Conservation (phyloP, 1,140 invertebrate species). For the Harpegnathos saltator region DNA sequence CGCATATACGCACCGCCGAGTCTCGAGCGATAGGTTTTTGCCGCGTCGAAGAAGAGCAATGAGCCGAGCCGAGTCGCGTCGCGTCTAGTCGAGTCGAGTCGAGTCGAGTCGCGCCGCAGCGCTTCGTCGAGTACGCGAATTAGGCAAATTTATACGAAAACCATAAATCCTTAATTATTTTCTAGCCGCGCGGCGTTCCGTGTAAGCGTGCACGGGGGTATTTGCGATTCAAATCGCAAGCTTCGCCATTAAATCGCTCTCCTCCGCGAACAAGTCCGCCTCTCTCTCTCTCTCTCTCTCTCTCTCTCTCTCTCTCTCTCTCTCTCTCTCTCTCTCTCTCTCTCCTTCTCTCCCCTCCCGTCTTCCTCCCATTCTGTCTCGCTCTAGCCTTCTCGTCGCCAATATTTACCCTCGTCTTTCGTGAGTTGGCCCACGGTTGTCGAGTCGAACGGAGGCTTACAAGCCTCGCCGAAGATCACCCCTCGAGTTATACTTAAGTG, state of each 20-base stretch:
- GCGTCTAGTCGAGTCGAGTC: conserved; percentile 3
- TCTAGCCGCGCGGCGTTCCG: conserved; percentile 28
- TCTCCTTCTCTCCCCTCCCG: no score
- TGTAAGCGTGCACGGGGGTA: conserved; percentile 60
- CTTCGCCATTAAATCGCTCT: conserved; percentile 63
- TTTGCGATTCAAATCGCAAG: conserved; percentile 75
- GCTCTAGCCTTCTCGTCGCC: conserved; percentile 31
- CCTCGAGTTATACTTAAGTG: conserved; percentile 52
- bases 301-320: no score
- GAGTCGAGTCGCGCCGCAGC: not conserved
- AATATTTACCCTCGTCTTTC: conserved; percentile 62
- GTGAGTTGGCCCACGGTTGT: conserved; percentile 1
- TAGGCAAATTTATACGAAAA: conserved; percentile 63
- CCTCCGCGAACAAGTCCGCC: conserved; percentile 38
- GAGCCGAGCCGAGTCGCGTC: not conserved
- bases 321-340: no score
- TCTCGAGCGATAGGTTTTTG: not conserved
- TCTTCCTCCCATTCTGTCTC: not conserved
- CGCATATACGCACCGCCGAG: not conserved
- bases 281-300: no score
- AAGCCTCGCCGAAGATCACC: conserved; percentile 20
- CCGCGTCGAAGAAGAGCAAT: conserved; percentile 15
- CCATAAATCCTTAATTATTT: conserved; percentile 70
- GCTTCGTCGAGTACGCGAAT: conserved; percentile 26
- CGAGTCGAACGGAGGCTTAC: conserved; percentile 14